Evolutionary conservation across 2,113 vertebrate genomes (phyloP).

Genomic region (Lontra canadensis): DNA sequence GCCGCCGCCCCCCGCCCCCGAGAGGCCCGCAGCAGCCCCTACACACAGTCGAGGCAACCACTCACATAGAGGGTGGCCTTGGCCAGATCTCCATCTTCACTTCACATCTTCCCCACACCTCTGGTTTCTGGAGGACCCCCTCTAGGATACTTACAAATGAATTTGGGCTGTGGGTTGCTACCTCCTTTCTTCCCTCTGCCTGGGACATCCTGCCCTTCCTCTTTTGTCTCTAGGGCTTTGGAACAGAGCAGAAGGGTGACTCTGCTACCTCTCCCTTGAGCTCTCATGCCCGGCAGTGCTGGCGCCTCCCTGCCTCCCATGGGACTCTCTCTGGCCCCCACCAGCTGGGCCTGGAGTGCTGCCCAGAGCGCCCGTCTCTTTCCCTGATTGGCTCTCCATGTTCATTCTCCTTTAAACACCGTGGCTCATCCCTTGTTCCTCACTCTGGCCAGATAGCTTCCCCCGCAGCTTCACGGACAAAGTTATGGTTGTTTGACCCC

Average conservation of each 20-base stretch:
- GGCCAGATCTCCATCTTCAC: not conserved
- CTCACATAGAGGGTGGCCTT: no score
- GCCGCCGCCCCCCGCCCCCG: not conserved
- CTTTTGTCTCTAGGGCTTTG: not conserved
- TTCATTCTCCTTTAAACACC: not conserved
- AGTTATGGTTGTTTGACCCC: not conserved
- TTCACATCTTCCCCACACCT: not conserved
- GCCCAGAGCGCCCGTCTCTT: not conserved
- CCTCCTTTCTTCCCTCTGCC: not conserved
- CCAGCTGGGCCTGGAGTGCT: accelerated
- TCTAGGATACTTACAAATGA: not conserved
- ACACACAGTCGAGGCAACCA: not conserved
- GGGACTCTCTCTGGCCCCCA: not conserved
- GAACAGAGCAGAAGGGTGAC: not conserved
- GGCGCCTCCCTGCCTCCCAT: not conserved
- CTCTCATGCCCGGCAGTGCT: not conserved
- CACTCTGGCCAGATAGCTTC: not conserved
- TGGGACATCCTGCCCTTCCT: no score
- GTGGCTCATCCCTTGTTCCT: not conserved
- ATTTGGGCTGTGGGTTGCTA: accelerated
- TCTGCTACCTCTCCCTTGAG: not conserved
- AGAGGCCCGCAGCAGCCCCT: not conserved
- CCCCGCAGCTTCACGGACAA: not conserved
- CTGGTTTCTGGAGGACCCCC: not conserved
- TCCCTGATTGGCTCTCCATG: not conserved